These are phyloP conservation scores for Enteromius argenteus DNA, from an alignment of 2,797 vertebrate genomes.

Conservation along the genomic window DNA sequence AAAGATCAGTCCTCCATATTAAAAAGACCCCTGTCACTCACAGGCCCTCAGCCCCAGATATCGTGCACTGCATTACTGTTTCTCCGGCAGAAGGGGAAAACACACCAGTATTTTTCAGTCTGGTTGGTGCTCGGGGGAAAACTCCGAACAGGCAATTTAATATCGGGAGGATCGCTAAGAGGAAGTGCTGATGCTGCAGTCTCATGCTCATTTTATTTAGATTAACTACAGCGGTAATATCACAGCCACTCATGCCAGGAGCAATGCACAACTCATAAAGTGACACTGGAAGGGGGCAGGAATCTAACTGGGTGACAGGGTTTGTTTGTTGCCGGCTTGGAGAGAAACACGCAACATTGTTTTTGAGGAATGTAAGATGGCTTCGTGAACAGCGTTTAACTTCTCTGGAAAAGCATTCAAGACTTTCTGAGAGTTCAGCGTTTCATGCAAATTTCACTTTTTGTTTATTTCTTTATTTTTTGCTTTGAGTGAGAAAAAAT, in stretches of 20 bases:
- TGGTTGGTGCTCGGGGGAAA: constrained; percentile 69
- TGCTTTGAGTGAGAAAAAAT: constrained; percentile 65
- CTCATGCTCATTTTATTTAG: constrained; percentile 79
- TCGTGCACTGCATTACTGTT: constrained; percentile 61
- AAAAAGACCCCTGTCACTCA: constrained; percentile 59
- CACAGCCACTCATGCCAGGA: constrained; percentile 70
- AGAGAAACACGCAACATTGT: constrained; percentile 28
- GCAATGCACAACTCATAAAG: constrained; percentile 75
- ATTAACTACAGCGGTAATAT: constrained; percentile 77
- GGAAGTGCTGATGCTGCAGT: constrained; percentile 77
- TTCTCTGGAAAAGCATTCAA: constrained; percentile 2
- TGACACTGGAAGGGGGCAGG: constrained; percentile 66
- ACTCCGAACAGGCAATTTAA: constrained; percentile 77
- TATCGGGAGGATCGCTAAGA: constrained; percentile 70
- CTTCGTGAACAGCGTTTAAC: constrained; percentile 3
- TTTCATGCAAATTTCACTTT: not conserved
- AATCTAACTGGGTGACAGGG: constrained; percentile 48
- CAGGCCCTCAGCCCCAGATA: constrained; percentile 55
- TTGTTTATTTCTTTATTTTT: not conserved
- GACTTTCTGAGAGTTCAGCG: not conserved
- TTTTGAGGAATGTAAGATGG: constrained; percentile 34
- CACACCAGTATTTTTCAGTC: constrained; percentile 68
- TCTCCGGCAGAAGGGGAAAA: constrained; percentile 39
- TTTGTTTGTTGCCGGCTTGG: constrained; percentile 24
- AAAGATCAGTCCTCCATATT: constrained; percentile 56